Evolutionary conservation across 2,797 vertebrate genomes (phyloP), one percentile per base, ranked within the genome.

Genomic region (Moxostoma hubbsi): DNA sequence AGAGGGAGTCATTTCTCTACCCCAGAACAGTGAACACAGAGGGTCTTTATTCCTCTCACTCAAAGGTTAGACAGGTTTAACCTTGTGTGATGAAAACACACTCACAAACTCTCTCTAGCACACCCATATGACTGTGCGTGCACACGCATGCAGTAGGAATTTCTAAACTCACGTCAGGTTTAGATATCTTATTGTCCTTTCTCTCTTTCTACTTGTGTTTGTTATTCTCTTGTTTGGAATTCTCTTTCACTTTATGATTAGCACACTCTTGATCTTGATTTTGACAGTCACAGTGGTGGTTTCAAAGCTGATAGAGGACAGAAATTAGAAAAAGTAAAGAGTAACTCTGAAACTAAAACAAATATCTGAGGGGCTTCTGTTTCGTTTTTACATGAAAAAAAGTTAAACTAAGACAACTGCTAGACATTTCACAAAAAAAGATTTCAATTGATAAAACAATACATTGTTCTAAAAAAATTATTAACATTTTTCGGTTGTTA

Each of bases 21-120:
- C 87, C 75, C 45, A 47, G 81, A 82, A 82, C 82, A 81, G 10
- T 15, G 64, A 87, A 81, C 83, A 93, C 88, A 92, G 81, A 89
- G 78, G 50, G 49, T 49, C 86, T 89, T 89, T 88, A 84, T 90
- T 89, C 85, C 80, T 55, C 80, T 76, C 77, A 82, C 69, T 87
- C 83, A 53, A 54, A 79, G 84, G 87, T 71, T 77, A 83, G 78
- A 78, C 72, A 76, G 63, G 43, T 76, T 87, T 83, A 82, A 76
- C 82, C 87, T 88, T 85, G 85, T 79, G 77, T 82, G 81, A 66
- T 71, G 65, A 51, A 73, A 65, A 80, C 78, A 80, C 77, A 50
- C 74, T 79, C 67, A 81, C 9, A 76, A 69, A 7, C 46, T 62
- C 7, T 18, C 15, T 58, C 36, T 45, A 63, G 61, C 47, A 59